Base-by-base conservation (phyloP, 2,797 vertebrate species). In the Sebastes itinus region DNA sequence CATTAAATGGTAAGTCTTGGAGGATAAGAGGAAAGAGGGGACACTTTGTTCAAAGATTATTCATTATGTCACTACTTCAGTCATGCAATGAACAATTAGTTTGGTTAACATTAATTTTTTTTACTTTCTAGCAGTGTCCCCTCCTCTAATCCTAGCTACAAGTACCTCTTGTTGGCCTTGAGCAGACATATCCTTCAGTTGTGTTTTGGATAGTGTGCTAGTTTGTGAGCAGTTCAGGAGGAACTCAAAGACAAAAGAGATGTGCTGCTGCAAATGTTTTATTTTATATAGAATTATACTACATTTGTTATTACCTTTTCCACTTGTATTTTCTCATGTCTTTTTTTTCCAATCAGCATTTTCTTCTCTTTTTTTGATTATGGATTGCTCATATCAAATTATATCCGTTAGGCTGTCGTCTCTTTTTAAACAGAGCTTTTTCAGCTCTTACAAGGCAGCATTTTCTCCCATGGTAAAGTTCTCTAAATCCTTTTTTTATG, bases 251-350 rank as follows among this genome's bases (percentile, higher is more conserved):
- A 80, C 61, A 77, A 81, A 82, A 87, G 63, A 77, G 81, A 87
- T 80, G 88, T 93, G 94, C 94, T 96, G 94, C 94, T 96, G 94
- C 88, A 93, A 96, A 96, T 95, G 94, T 96, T 90, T 92, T 90
- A 96, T 94, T 95, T 91, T 86, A 87, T 88, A 86, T 88, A 90
- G 52, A 88, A 75, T 66, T 87, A 76, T 90, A 68, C 87, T 89
- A 87, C 83, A 84, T 82, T 81, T 84, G 84, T 85, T 83, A 88
- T 89, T 84, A 76, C 25, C 42, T 77, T 89, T 85, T 74, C 60
- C 63, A 76, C 56, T 69, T 85, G n/a, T 86, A 60, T 62, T 74
- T 78, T 80, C 55, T 73, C 3, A 58, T 78, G 63, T 22, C 59
- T 63, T 77, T 77, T 23, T 71, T 72, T 78, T 81, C 60, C 60